Percentiles rank a stretch among this genome's conserved stretches.
phyloP scores from a whole-genome alignment of 2,888 invertebrate species.

The Crematogaster levior region DNA sequence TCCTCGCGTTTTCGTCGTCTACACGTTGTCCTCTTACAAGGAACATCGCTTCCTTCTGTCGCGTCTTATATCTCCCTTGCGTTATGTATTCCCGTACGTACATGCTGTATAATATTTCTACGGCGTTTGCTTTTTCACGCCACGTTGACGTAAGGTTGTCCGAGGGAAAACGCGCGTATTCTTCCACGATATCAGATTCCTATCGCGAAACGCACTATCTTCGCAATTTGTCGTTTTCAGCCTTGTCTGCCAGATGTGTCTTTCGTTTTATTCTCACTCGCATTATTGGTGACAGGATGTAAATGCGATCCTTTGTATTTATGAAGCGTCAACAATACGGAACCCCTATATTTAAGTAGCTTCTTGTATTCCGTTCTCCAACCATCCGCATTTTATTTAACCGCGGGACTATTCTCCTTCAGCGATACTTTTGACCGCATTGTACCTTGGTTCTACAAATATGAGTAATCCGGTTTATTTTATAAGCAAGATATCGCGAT shows the following conservation, averaged over 20 bases:
- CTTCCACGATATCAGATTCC: neutral
- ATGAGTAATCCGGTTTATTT: neutral
- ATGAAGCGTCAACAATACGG: neutral
- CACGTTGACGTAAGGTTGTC: conserved; percentile 10
- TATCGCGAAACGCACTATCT: neutral
- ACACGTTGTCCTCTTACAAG: conserved; percentile 41
- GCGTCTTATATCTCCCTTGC: conserved; percentile 28
- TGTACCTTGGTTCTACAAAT: neutral
- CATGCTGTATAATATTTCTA: neutral
- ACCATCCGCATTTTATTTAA: conserved; percentile 21
- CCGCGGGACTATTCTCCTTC: neutral
- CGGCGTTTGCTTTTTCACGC: conserved; percentile 24
- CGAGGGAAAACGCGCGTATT: neutral
- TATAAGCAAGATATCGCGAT: neutral
- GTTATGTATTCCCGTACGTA: conserved; percentile 39
- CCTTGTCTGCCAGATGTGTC: neutral
- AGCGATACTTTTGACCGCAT: neutral
- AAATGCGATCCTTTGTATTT: conserved; percentile 30
- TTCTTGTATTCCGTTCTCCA: conserved; percentile 14
- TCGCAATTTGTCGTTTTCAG: conserved; percentile 8
- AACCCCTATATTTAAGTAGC: conserved; percentile 8
- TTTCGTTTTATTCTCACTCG: neutral
- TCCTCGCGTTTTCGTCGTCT: conserved; percentile 46
- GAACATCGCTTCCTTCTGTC: conserved; percentile 44
- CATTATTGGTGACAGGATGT: neutral